Evolutionary conservation across 2,888 invertebrate genomes (phyloP), one percentile per base, ranked within the genome.

Genomic region (Linnaemya vulpina): DNA sequence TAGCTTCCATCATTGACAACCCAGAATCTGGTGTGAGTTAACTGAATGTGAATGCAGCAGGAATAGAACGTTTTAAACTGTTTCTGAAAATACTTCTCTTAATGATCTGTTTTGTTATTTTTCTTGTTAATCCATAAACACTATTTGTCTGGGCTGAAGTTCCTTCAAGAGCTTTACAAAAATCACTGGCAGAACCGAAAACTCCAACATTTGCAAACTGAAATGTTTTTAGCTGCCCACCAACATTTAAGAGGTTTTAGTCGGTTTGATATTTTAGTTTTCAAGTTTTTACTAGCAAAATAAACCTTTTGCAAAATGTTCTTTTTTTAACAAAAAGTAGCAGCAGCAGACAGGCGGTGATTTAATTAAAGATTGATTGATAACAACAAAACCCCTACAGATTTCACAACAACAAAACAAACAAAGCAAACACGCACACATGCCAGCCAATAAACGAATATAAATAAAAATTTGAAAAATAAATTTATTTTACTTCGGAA

Each of bases 351-450:
- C 22, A 67, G 73, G 60, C 60, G 67, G 40, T 53, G 53, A 70
- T 46, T 81, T 75, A 81, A 75, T 81, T 81, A 75, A 68, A 68
- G 81, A 68, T 68, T 75, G 67, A 74, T 79, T 71, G 58, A 68
- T 62, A 74, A 30, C 43, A 46, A 53, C 2, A 75, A 75, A 62
- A 51, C 30, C 53, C 53, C 67, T 4, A 22, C 22, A 53, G 62
- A 58, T 67, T 74, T 25, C 46, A 9, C 2, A 30, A 13, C 3
- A 10, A 22, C 30, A 17, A 40, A 68, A 15, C 11, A 10, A 73
- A 35, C 38, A 38, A 38, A 38, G 8, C 3, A 9, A 38, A 38
- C 3, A 38, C 5, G 10, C 38, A 38, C 53, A n/a, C 22, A 58
- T 30, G 35, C 15, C 35, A 51, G 17, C 15, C 1, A 68, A 20